Percentiles rank a stretch among this genome's conserved stretches.
phyloP scores from a whole-genome alignment of 2,888 invertebrate genomes.

The Carcina quercana region DNA sequence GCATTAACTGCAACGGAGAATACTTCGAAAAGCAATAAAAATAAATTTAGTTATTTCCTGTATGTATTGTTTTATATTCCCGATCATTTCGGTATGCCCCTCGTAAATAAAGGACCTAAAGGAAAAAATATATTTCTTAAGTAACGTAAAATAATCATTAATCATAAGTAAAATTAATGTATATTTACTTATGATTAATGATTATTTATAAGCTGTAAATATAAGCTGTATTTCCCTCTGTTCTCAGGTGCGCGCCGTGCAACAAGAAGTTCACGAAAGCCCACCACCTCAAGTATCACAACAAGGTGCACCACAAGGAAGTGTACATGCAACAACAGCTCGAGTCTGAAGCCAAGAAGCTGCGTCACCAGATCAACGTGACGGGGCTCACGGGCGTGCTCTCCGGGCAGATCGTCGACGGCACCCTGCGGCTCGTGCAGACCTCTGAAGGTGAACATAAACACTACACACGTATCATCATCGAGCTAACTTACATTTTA shows the following conservation, averaged over 20 bases:
- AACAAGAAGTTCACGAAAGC: conserved; percentile 72
- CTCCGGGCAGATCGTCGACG: conserved; percentile 59
- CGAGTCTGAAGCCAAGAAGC: conserved; percentile 61
- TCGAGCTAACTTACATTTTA: too few species aligned
- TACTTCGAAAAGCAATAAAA: too few species aligned
- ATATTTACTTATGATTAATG: neutral
- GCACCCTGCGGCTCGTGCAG: conserved; percentile 48
- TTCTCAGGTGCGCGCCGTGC: conserved; percentile 52
- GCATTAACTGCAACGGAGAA: too few species aligned
- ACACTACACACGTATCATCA: too few species aligned
- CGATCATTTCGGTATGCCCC: too few species aligned
- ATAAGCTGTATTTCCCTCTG: too few species aligned
- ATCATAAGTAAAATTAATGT: neutral
- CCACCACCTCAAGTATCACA: conserved; percentile 68
- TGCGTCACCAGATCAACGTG: conserved; percentile 57
- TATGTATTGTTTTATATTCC: too few species aligned
- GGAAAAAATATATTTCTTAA: too few species aligned
- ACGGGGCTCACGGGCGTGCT: conserved; percentile 49
- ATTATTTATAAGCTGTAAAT: too few species aligned
- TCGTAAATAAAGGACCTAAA: too few species aligned
- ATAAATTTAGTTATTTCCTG: too few species aligned
- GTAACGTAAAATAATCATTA: too few species aligned
- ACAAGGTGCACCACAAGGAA: conserved; percentile 71
- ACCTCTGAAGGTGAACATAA: conserved; percentile 48
- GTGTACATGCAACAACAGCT: conserved; percentile 60